Conservation (phyloP, 2,797 vertebrate species). For the Gallinago nigripennis region DNA sequence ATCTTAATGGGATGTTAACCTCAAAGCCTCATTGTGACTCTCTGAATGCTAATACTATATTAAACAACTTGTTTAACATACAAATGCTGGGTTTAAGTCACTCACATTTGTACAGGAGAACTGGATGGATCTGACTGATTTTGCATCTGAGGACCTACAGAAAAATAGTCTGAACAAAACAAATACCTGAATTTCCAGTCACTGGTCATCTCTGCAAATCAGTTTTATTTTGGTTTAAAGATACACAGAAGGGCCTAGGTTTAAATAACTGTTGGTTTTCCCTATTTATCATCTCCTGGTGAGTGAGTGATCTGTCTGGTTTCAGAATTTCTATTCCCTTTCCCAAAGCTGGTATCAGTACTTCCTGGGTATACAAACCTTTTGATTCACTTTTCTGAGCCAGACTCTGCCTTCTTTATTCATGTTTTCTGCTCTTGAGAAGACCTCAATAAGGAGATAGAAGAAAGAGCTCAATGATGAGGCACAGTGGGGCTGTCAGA, state of each 20-base stretch:
- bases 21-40: slow-evolving; percentile 62
- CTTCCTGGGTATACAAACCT: not conserved
- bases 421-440: not conserved
- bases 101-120: not conserved
- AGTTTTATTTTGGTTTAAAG: not conserved
- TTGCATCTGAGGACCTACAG: not conserved
- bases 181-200: not conserved
- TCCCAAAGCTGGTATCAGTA: not conserved
- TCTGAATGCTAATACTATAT: slow-evolving; percentile 49
- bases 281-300: not conserved
- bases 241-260: not conserved
- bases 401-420: not conserved
- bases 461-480: not conserved
- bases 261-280: not conserved
- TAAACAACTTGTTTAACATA: slow-evolving; percentile 32
- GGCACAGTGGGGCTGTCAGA: not conserved
- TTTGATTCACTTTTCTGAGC: not conserved
- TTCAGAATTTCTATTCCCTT: not conserved
- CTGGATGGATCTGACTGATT: not conserved
- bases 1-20: slow-evolving; percentile 41
- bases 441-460: not conserved
- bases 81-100: not conserved
- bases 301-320: not conserved
- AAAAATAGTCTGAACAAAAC: not conserved
- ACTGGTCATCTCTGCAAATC: not conserved